Evolutionary conservation across 2,113 vertebrate genomes (phyloP).

Genomic region (Noturus placidus): DNA sequence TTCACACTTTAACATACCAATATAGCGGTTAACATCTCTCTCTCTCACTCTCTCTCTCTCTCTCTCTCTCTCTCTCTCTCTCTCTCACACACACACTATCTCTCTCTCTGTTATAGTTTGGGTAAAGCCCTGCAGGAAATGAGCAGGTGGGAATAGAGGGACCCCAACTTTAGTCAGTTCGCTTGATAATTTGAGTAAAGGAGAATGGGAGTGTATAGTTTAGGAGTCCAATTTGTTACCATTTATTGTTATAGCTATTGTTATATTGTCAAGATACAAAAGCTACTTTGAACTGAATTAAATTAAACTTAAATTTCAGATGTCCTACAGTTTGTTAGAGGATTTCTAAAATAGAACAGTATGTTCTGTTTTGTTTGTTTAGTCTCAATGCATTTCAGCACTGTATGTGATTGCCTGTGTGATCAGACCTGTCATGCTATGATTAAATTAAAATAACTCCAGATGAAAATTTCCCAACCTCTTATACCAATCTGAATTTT

Average conservation of each 20-base stretch:
- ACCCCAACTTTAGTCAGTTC: neutral
- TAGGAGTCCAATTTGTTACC: neutral
- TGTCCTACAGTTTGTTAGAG: neutral
- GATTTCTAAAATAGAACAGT: neutral
- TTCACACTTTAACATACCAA: neutral
- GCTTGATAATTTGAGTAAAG: neutral
- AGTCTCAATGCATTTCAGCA: neutral
- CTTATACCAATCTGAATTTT: slow-evolving; percentile 5
- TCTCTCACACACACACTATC: no score
- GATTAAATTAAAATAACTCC: neutral
- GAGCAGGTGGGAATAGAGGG: slow-evolving; percentile 10
- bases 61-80: neutral
- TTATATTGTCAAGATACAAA: neutral
- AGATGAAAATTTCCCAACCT: neutral
- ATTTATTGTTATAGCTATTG: neutral
- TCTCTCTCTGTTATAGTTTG: slow-evolving; percentile 17
- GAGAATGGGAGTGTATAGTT: neutral
- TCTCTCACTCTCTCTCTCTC: neutral
- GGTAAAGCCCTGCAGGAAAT: slow-evolving; percentile 39
- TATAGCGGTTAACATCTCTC: neutral
- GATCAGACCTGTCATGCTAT: slow-evolving; percentile 2
- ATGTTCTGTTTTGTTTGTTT: neutral
- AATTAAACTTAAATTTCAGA: neutral
- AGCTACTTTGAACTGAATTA: neutral
- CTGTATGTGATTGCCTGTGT: neutral